A percentile compares a stretch with the other conserved stretches of the same genome.
phyloP scores from a whole-genome alignment of 2,113 vertebrate genomes.

The Apus apus region DNA sequence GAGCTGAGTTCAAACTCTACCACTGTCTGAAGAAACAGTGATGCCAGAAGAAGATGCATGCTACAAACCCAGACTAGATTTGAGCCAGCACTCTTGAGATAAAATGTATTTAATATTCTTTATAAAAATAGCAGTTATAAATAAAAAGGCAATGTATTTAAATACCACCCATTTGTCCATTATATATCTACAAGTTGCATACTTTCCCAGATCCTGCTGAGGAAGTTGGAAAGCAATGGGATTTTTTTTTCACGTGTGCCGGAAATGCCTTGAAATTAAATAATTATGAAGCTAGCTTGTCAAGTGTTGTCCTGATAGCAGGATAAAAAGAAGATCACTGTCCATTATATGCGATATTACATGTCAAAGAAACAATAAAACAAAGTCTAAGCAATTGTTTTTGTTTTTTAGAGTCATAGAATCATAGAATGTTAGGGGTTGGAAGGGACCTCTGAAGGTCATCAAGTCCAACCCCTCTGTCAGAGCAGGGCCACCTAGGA shows the following conservation, averaged over 20 bases:
- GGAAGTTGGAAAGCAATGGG: not conserved
- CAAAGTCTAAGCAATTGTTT: not conserved
- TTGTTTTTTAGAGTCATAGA: not conserved
- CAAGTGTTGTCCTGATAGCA: not conserved
- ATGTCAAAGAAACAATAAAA: not conserved
- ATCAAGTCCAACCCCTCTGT: no score
- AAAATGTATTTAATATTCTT: not conserved
- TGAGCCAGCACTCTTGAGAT: not conserved
- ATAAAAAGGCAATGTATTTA: not conserved
- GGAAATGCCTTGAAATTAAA: not conserved
- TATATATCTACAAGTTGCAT: not conserved
- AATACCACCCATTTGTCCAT: not conserved
- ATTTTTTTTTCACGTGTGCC: not conserved
- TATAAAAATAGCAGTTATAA: not conserved
- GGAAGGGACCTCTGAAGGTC: no score
- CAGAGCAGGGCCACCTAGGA: no score
- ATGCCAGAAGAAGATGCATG: not conserved
- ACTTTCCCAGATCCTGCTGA: not conserved
- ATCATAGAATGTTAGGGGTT: no score
- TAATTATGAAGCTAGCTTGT: not conserved
- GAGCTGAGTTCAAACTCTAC: not conserved
- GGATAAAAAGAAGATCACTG: not conserved
- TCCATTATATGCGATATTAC: not conserved
- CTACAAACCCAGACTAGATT: not conserved
- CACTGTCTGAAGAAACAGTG: not conserved